phyloP scores from a whole-genome alignment of 2,113 vertebrate genomes.

The Etheostoma cragini region DNA sequence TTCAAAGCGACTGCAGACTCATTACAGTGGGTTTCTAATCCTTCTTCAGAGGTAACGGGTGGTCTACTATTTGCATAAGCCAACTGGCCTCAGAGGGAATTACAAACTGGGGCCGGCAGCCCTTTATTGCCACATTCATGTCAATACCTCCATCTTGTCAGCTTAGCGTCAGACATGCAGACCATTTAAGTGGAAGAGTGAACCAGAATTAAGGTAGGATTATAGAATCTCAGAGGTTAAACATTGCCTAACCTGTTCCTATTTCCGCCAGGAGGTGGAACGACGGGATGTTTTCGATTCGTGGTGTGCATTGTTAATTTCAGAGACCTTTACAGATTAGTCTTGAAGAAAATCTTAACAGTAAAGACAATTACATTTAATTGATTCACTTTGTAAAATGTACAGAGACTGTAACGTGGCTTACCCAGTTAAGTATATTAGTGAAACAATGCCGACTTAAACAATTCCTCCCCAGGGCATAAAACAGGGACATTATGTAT shows the following conservation, averaged over 20 bases:
- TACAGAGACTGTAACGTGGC: not conserved
- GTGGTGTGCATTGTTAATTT: not conserved
- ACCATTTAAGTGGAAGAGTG: conserved; percentile 65
- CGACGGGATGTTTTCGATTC: not conserved
- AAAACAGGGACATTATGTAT: not conserved
- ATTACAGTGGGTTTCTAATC: conserved; percentile 53
- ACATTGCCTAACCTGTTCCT: conserved; percentile 32
- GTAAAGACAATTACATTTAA: not conserved
- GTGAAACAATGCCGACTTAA: not conserved
- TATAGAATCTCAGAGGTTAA: conserved; percentile 61
- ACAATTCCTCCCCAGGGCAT: not conserved
- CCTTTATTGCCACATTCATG: conserved; percentile 61
- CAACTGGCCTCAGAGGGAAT: conserved; percentile 63
- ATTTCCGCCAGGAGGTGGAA: conserved; percentile 40
- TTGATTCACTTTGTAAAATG: not conserved
- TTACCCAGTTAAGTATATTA: not conserved
- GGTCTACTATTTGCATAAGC: conserved; percentile 70
- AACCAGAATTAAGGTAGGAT: conserved; percentile 65
- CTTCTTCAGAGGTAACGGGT: conserved; percentile 57
- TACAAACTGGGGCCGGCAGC: conserved; percentile 60
- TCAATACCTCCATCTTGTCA: conserved; percentile 72
- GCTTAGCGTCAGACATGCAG: conserved; percentile 68
- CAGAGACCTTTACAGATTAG: not conserved
- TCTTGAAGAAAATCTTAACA: not conserved
- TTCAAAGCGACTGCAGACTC: conserved; percentile 33